Percentiles rank a stretch among this genome's conserved stretches.
These are phyloP conservation scores for Cavia aperea DNA, from an alignment of 2,113 vertebrate species.

Conservation along the genomic window DNA sequence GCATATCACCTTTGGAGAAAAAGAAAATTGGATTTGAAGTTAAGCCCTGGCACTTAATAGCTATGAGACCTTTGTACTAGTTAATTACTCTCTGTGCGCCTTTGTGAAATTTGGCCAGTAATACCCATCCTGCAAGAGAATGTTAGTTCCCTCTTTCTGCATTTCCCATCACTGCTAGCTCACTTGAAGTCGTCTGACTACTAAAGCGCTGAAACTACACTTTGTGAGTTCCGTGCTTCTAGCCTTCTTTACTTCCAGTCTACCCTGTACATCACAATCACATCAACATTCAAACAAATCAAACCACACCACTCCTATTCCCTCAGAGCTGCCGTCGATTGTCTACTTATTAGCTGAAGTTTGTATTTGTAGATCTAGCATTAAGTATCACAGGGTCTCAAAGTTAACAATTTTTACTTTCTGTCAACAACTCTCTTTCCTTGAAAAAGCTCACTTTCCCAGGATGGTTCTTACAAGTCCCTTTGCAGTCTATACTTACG, in stretches of 20 bases:
- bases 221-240: background rate
- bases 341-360: background rate
- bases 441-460: background rate
- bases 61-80: background rate
- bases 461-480: background rate
- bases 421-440: background rate
- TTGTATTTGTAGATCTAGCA: background rate
- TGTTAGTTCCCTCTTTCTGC: background rate
- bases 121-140: background rate
- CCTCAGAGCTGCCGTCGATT: background rate
- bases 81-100: background rate
- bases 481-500: background rate
- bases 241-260: background rate
- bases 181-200: background rate
- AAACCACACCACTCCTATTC: background rate
- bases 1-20: background rate
- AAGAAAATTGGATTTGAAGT: background rate
- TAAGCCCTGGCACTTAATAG: background rate
- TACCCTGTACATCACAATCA: background rate
- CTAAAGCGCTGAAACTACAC: background rate
- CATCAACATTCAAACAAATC: background rate
- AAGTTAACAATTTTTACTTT: background rate
- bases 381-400: background rate
- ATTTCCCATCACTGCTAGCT: background rate
- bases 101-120: conserved; percentile 4